phyloP scores from a whole-genome alignment of 2,888 invertebrate genomes.

The Acanthacorydalis orientalis region DNA sequence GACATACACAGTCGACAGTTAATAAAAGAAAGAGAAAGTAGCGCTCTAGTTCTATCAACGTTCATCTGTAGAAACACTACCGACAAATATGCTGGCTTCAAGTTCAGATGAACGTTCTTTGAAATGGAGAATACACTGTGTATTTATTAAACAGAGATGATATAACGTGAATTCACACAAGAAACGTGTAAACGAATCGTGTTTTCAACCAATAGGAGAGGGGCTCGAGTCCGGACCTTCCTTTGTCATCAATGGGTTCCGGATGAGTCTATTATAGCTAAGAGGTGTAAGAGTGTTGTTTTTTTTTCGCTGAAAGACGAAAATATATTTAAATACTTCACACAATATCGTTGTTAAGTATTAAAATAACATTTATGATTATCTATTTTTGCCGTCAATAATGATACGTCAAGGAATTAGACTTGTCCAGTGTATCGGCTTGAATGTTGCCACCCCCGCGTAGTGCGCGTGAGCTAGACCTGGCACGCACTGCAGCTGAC shows the following conservation, averaged over 20 bases:
- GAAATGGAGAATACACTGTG: constrained; percentile 6
- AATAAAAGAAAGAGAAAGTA: constrained; percentile 2
- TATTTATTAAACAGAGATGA: constrained; percentile 6
- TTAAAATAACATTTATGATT: no score
- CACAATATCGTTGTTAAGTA: no score
- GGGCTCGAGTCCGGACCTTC: constrained; percentile 40
- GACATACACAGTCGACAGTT: not conserved
- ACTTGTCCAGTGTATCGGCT: no score
- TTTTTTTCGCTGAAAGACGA: no score
- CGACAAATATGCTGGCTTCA: not conserved
- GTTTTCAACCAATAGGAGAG: constrained; percentile 39
- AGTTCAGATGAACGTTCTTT: constrained; percentile 5
- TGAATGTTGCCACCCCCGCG: constrained; percentile 11
- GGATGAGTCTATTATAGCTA: constrained; percentile 38
- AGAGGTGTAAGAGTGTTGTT: constrained; percentile 15
- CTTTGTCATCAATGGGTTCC: constrained; percentile 56
- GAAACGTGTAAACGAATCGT: constrained; percentile 12
- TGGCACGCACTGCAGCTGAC: constrained; percentile 33
- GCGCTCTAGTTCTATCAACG: not conserved
- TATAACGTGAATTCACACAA: constrained; percentile 23
- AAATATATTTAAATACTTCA: no score
- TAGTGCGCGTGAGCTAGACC: constrained; percentile 25
- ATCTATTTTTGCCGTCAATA: no score
- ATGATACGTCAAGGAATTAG: no score
- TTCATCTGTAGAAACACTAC: constrained; percentile 1